Conservation (phyloP, 2,113 vertebrate species). For the Aptenodytes patagonicus region DNA sequence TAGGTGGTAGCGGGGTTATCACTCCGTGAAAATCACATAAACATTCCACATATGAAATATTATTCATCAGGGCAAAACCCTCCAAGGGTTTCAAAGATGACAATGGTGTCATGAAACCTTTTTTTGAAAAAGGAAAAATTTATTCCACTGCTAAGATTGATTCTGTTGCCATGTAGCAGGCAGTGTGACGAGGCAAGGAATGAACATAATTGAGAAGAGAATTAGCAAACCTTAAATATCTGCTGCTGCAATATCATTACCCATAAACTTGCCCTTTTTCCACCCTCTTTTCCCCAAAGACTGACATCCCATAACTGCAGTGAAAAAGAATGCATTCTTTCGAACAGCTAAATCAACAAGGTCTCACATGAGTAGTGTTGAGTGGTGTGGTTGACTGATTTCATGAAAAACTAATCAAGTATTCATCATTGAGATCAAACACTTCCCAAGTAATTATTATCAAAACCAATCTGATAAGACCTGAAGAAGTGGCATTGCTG, state of each 20-base stretch:
- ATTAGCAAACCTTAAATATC: conserved; percentile 94
- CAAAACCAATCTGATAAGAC: conserved; percentile 88
- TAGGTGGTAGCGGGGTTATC: conserved; percentile 71
- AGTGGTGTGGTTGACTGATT: conserved; percentile 92
- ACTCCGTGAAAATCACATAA: conserved; percentile 83
- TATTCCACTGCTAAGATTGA: conserved; percentile 77
- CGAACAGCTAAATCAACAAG: conserved; percentile 95
- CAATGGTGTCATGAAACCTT: conserved; percentile 77
- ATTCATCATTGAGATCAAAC: conserved; percentile 99
- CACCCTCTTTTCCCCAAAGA: conserved; percentile 86
- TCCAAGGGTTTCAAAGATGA: conserved; percentile 74
- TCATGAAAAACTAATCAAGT: conserved; percentile 99
- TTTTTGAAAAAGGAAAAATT: conserved; percentile 69
- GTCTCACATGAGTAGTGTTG: conserved; percentile 86
- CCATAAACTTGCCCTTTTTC: conserved; percentile 93
- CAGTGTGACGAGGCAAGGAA: conserved; percentile 70
- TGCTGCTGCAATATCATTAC: conserved; percentile 96
- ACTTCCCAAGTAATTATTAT: conserved; percentile 93
- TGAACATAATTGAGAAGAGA: conserved; percentile 85
- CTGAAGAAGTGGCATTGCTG: conserved; percentile 81
- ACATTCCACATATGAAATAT: conserved; percentile 83
- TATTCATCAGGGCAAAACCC: conserved; percentile 80
- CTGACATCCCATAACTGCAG: conserved; percentile 77
- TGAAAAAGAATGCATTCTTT: conserved; percentile 80
- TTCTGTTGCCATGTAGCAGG: conserved; percentile 74